Conservation (phyloP, 2,797 vertebrate genomes). For the Synaphobranchus kaupii region DNA sequence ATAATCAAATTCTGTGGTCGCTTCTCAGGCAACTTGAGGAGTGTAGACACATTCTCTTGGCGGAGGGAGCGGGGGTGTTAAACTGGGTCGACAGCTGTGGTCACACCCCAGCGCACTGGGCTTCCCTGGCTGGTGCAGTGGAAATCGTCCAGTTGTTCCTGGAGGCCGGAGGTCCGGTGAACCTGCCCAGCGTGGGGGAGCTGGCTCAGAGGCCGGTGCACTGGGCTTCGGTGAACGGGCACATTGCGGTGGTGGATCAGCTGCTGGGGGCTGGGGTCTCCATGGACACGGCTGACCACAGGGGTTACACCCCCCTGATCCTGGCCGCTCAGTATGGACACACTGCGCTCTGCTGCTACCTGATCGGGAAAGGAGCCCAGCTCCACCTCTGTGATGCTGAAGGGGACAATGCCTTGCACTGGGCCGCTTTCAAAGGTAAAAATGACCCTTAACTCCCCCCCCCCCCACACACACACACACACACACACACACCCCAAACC, state of each 20-base stretch:
- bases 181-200: slow-evolving; percentile 41
- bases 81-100: slow-evolving; percentile 33
- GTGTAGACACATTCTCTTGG: slow-evolving; percentile 31
- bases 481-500: neutral
- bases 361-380: slow-evolving; percentile 43
- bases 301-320: slow-evolving; percentile 46
- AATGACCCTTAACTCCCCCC: neutral
- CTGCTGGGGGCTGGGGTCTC: slow-evolving; percentile 45
- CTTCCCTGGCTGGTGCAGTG: slow-evolving; percentile 32
- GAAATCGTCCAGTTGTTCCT: slow-evolving; percentile 30
- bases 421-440: slow-evolving; percentile 48
- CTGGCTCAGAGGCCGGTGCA: slow-evolving; percentile 41
- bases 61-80: slow-evolving; percentile 23
- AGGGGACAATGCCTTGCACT: slow-evolving; percentile 51
- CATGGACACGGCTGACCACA: slow-evolving; percentile 42
- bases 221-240: slow-evolving; percentile 45
- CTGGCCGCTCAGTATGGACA: slow-evolving; percentile 48
- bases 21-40: slow-evolving; percentile 29
- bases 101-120: slow-evolving; percentile 32
- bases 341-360: slow-evolving; percentile 41
- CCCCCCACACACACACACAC: neutral
- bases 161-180: slow-evolving; percentile 35
- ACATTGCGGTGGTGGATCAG: slow-evolving; percentile 31
- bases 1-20: neutral
- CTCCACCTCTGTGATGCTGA: slow-evolving; percentile 36